Percentiles rank a stretch among this genome's conserved stretches.
Conservation (phyloP, 2,797 vertebrate genomes). For the Botia kubotai region DNA sequence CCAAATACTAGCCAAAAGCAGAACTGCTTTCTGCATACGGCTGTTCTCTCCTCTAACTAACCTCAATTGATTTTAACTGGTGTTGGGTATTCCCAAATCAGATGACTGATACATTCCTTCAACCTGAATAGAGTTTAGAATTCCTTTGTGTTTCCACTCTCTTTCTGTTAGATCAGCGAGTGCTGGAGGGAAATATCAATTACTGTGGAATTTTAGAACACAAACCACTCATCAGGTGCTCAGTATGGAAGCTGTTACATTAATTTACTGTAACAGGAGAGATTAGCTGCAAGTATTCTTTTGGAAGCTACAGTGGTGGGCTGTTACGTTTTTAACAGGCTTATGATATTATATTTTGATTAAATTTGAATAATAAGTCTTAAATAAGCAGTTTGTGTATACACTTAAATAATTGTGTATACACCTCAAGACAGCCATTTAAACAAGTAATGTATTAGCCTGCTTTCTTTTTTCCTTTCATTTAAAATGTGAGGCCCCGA, state of each 20-base stretch:
- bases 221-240: background rate
- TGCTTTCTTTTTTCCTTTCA: background rate
- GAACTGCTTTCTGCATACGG: background rate
- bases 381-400: background rate
- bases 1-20: background rate
- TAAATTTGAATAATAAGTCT: background rate
- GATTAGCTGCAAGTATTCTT: background rate
- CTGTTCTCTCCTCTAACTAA: background rate
- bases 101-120: slow-evolving; percentile 39
- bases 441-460: slow-evolving; percentile 2
- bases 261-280: slow-evolving; percentile 3
- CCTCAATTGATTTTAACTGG: background rate
- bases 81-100: background rate
- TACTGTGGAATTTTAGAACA: background rate
- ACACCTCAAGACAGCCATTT: background rate
- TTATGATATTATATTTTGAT: background rate
- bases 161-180: background rate
- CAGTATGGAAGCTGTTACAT: background rate
- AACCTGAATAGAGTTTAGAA: background rate
- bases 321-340: background rate
- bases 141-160: background rate
- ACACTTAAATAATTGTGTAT: background rate
- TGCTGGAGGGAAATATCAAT: slow-evolving; percentile 3
- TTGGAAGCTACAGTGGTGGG: background rate
- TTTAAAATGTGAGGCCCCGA: slow-evolving; percentile 5